Evolutionary conservation across 2,888 invertebrate genomes (phyloP).

Genomic region (Drosophila falleni): DNA sequence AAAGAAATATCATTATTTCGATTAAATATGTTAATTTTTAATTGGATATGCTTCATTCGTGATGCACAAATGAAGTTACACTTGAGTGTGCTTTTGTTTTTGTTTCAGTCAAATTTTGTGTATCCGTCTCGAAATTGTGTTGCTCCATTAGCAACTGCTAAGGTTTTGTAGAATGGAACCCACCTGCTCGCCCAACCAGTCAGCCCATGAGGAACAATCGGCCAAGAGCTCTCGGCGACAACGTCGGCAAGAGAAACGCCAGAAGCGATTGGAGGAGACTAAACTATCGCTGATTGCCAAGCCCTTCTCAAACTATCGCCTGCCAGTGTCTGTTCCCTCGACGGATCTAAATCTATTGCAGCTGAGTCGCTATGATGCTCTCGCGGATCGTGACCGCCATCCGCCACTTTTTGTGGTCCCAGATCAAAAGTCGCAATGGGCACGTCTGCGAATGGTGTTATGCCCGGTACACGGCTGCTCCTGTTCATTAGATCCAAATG

Average conservation of each 20-base stretch:
- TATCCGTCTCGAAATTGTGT: constrained; percentile 23
- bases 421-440: constrained; percentile 48
- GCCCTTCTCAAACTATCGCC: constrained; percentile 44
- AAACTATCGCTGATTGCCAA: constrained; percentile 2
- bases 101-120: constrained; percentile 1
- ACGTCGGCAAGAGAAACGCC: constrained; percentile 34
- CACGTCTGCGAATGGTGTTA: constrained; percentile 35
- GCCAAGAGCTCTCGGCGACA: background rate
- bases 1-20: background rate
- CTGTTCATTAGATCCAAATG: constrained; percentile 35
- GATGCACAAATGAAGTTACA: background rate
- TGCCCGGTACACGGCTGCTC: constrained; percentile 47
- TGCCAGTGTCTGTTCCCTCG: constrained; percentile 46
- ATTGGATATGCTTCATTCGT: background rate
- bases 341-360: constrained; percentile 29
- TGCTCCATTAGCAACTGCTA: background rate
- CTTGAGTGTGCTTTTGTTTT: background rate
- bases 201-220: background rate
- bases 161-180: constrained; percentile 32
- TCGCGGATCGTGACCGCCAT: constrained; percentile 34
- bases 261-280: constrained; percentile 12
- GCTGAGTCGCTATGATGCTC: constrained; percentile 37
- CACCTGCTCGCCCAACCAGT: background rate
- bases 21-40: background rate
- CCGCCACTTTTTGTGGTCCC: constrained; percentile 35